Conservation (phyloP, 2,113 vertebrate species). For the Stegastes partitus region DNA sequence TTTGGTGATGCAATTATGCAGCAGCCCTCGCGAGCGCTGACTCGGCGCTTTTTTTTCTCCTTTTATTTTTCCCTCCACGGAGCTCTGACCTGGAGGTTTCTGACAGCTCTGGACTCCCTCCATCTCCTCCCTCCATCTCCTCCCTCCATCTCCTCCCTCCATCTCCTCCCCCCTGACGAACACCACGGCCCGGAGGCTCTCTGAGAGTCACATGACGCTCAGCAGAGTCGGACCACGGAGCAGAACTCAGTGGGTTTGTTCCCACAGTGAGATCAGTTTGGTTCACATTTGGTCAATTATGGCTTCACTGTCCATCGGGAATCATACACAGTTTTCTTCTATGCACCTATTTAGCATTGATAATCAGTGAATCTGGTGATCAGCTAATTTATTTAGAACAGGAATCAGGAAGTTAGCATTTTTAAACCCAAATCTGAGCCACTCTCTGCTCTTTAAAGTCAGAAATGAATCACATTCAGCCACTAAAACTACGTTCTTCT, state of each 20-base stretch:
- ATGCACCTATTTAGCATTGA: too few relatives aligned
- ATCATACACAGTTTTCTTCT: too few relatives aligned
- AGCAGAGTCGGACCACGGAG: not conserved
- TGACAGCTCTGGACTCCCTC: slow-evolving; percentile 46
- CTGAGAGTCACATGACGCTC: slow-evolving; percentile 6
- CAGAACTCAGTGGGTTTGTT: not conserved
- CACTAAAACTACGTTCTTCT: too few relatives aligned
- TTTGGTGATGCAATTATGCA: slow-evolving; percentile 57
- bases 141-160: not conserved
- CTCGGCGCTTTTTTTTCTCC: slow-evolving; percentile 22
- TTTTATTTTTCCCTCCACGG: slow-evolving; percentile 24
- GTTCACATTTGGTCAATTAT: not conserved
- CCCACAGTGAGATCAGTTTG: not conserved
- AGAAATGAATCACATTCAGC: too few relatives aligned
- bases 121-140: not conserved
- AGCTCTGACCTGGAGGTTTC: slow-evolving; percentile 54
- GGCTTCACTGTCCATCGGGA: too few relatives aligned
- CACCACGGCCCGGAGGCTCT: slow-evolving; percentile 33
- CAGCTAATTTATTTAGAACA: too few relatives aligned
- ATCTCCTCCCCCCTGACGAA: slow-evolving; percentile 6
- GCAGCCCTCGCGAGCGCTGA: slow-evolving; percentile 46
- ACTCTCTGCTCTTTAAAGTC: too few relatives aligned
- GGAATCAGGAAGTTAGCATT: too few relatives aligned
- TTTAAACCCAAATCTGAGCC: too few relatives aligned
- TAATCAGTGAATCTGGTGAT: too few relatives aligned